phyloP scores from a whole-genome alignment of 2,797 vertebrate genomes.

The Urophycis tenuis region DNA sequence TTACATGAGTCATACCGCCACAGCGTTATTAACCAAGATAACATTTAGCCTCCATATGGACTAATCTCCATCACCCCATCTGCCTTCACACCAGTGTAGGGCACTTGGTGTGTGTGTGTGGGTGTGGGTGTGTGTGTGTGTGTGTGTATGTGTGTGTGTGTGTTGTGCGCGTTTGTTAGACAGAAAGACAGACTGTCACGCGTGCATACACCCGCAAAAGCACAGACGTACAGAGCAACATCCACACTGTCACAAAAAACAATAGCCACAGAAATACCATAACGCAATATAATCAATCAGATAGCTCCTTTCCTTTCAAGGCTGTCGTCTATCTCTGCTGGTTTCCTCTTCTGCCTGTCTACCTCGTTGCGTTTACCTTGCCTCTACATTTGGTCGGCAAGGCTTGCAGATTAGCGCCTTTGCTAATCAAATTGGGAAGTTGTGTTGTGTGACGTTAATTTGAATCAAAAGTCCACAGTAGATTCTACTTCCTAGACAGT shows the following conservation, averaged over 20 bases:
- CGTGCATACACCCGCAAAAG: background rate
- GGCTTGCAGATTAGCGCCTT: background rate
- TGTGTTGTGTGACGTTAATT: background rate
- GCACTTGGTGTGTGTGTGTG: conserved; percentile 19
- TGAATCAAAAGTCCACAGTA: background rate
- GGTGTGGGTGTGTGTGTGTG: conserved; percentile 13
- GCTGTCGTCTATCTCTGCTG: background rate
- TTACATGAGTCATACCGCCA: conserved; percentile 38
- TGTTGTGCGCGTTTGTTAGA: background rate
- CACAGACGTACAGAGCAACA: background rate
- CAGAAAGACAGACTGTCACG: no score
- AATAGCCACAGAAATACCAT: background rate
- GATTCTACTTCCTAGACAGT: no score
- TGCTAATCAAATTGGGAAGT: background rate
- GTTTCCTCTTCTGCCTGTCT: background rate
- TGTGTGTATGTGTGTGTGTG: conserved; percentile 13
- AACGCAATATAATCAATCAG: no score
- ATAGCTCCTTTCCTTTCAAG: no score
- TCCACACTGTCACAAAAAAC: background rate
- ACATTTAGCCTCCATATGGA: conserved; percentile 60
- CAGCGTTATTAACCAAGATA: conserved; percentile 52
- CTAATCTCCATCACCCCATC: conserved; percentile 60
- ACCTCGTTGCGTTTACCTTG: background rate
- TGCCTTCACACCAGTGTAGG: conserved; percentile 47
- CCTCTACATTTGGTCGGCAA: background rate